A percentile compares a stretch with the other conserved stretches of the same genome.
Evolutionary conservation across 1,140 invertebrate species (phyloP).

Genomic region (Atta colombica): DNA sequence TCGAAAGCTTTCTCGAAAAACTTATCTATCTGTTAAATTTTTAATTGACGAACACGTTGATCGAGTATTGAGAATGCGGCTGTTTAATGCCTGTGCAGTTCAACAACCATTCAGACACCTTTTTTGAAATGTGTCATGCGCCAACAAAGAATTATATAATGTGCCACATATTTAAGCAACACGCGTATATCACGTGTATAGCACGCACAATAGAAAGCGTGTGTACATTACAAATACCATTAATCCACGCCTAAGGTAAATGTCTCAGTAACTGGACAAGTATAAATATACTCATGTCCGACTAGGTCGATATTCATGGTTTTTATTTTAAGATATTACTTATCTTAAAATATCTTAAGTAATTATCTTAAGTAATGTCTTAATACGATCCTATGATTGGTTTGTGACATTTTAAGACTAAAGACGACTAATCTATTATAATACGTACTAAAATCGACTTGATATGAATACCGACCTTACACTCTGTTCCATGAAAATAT

Average conservation of each 20-base stretch:
- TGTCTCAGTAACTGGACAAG: too few species aligned
- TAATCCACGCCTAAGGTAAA: background rate
- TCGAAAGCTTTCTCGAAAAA: slow-evolving; percentile 52
- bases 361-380: too few species aligned
- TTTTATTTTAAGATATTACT: too few species aligned
- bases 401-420: too few species aligned
- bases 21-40: slow-evolving; percentile 29
- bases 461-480: too few species aligned
- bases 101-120: slow-evolving; percentile 33
- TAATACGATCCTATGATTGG: too few species aligned
- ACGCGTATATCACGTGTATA: background rate
- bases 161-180: slow-evolving; percentile 74
- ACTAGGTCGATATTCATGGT: too few species aligned
- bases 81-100: slow-evolving; percentile 37
- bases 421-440: too few species aligned
- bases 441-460: too few species aligned
- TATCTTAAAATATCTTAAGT: too few species aligned
- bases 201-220: slow-evolving; percentile 67
- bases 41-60: background rate
- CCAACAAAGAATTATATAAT: slow-evolving; percentile 83
- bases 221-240: slow-evolving; percentile 7
- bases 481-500: too few species aligned
- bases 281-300: too few species aligned
- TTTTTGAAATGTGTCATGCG: slow-evolving; percentile 62
- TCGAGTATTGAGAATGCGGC: slow-evolving; percentile 1